A percentile compares a stretch with the other conserved stretches of the same genome.
phyloP scores from a whole-genome alignment of 2,888 invertebrate species.

The Cheilosia vernalis region DNA sequence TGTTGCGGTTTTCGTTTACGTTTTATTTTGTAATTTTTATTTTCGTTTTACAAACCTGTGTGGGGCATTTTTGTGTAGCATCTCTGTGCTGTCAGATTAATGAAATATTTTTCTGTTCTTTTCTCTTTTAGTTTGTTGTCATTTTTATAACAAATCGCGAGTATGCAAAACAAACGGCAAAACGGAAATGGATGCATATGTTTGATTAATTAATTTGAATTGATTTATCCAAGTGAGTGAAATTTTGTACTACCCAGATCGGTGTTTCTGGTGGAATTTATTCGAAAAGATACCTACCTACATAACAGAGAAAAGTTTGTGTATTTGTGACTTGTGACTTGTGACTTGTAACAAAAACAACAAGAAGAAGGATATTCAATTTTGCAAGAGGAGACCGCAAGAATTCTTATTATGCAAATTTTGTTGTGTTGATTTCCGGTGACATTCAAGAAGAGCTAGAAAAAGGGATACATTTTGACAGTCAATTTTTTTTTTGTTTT shows the following conservation, averaged over 20 bases:
- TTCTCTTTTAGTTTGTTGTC: constrained; percentile 34
- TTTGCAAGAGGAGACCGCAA: constrained; percentile 8
- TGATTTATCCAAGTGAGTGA: constrained; percentile 66
- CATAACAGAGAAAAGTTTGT: not conserved
- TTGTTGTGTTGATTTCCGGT: constrained; percentile 21
- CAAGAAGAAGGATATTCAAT: constrained; percentile 7
- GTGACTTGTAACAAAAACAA: constrained; percentile 15
- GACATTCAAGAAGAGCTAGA: constrained; percentile 4
- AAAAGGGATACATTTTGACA: constrained; percentile 5
- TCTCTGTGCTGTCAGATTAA: constrained; percentile 23
- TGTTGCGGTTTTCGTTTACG: constrained; percentile 40
- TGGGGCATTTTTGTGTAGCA: constrained; percentile 18
- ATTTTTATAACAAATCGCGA: constrained; percentile 26
- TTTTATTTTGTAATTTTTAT: not conserved
- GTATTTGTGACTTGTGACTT: constrained; percentile 9
- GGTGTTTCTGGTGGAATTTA: constrained; percentile 21
- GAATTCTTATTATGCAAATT: constrained; percentile 16
- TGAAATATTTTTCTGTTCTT: constrained; percentile 22
- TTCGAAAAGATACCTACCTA: constrained; percentile 6
- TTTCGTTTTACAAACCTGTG: constrained; percentile 33
- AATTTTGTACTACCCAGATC: constrained; percentile 15
- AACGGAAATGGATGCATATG: constrained; percentile 68
- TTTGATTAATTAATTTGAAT: constrained; percentile 72
- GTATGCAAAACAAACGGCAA: constrained; percentile 55
- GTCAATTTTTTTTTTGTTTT: not conserved